Evolutionary conservation across 2,888 invertebrate genomes (phyloP), one percentile per base, ranked within the genome.

Genomic region (Cheilosia grossa): DNA sequence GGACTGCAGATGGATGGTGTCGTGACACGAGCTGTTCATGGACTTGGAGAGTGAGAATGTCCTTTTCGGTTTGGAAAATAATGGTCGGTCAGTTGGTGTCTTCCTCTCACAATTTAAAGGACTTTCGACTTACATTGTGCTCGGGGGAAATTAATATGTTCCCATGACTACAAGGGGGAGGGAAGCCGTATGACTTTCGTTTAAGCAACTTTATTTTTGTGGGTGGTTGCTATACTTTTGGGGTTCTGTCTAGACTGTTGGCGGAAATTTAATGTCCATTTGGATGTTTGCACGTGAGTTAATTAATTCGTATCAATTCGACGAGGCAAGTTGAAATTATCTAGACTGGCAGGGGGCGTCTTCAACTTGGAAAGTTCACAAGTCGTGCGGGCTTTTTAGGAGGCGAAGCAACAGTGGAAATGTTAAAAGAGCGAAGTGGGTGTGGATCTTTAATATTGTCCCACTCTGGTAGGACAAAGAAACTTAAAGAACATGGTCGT

Each of bases 61-160:
- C 56, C 69, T 67, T 63, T 70, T 56, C 42, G 64, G 81, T 37
- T 37, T 37, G 37, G 58, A 42, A 54, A 74, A 74, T 83, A 83
- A 79, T 83, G 63, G 79, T 54, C 56, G 19, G 64, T 33, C 47
- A 33, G 44, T 67, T 49, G 27, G 42, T 59, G 19, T 58, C 53
- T 59, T 70, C 47, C 56, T 70, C 19, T 70, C 24, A 54, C 59
- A 70, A 64, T 80, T 69, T 64, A 79, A 74, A 69, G 42, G 63
- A 73, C 79, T 64, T 59, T 64, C 9, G 67, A 42, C 73, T 44
- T 47, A 33, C 19, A 70, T 30, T 53, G 63, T 82, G 77, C 69
- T 74, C 70, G 61, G 47, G 56, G 56, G 56, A 74, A 74, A 83
- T 83, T 61, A 83, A 74, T 80, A 83, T 67, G 66, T 54, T 40